phyloP scores from a whole-genome alignment of 1,140 invertebrate species.

The Drosophila simulans region DNA sequence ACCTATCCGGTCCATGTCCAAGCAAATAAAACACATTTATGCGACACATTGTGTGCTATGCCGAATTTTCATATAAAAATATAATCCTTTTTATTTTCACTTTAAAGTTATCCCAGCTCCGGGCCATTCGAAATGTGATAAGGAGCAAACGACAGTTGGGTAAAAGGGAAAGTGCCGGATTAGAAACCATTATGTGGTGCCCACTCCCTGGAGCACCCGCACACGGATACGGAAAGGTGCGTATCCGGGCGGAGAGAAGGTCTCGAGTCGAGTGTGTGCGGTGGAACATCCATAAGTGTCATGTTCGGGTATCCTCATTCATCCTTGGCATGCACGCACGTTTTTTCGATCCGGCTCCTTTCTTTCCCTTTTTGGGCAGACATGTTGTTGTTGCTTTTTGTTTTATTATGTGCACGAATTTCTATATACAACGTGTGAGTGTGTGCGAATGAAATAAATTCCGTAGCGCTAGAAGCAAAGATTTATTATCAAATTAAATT shows the following conservation, averaged over 20 bases:
- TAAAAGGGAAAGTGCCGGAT: slow-evolving; percentile 68
- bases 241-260: slow-evolving; percentile 34
- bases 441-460: slow-evolving; percentile 83
- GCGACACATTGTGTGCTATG: not conserved
- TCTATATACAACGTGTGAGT: slow-evolving; percentile 66
- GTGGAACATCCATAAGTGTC: slow-evolving; percentile 83
- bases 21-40: not conserved
- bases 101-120: slow-evolving; percentile 64
- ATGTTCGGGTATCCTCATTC: slow-evolving; percentile 82
- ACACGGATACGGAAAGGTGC: slow-evolving; percentile 49
- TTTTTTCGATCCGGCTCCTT: slow-evolving; percentile 73
- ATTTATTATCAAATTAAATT: slow-evolving; percentile 85
- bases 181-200: slow-evolving; percentile 64
- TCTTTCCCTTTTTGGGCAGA: slow-evolving; percentile 45
- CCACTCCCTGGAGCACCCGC: slow-evolving; percentile 21
- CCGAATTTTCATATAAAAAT: not conserved
- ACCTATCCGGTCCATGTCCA: not conserved
- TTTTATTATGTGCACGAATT: slow-evolving; percentile 83
- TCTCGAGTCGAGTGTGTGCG: slow-evolving; percentile 45
- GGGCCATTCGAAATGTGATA: slow-evolving; percentile 61
- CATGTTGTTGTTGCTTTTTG: slow-evolving; percentile 66
- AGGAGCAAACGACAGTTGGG: slow-evolving; percentile 52
- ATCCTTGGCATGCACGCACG: slow-evolving; percentile 83
- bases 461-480: slow-evolving; percentile 84
- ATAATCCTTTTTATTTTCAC: slow-evolving; percentile 44